Evolutionary conservation across 2,797 vertebrate species (phyloP).

Genomic region (Paramormyrops hopkinsi): DNA sequence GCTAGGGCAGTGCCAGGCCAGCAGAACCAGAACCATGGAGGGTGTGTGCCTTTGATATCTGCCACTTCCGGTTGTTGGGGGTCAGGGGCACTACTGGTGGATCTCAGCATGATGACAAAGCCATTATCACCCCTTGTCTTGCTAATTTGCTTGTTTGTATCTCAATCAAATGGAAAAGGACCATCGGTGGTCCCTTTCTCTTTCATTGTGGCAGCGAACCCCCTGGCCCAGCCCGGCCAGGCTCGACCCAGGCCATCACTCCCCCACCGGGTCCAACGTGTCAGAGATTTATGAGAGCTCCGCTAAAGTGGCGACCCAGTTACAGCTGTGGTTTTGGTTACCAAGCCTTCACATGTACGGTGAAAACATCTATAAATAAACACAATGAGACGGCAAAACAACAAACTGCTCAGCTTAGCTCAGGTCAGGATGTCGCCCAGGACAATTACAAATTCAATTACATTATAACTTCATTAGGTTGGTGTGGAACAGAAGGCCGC

Average conservation of each 20-base stretch:
- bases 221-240: not conserved
- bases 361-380: not conserved
- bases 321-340: not conserved
- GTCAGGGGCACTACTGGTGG: slow-evolving; percentile 32
- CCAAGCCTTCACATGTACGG: not conserved
- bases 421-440: not conserved
- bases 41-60: not conserved
- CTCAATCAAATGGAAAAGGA: slow-evolving; percentile 64
- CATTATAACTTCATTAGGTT: not conserved
- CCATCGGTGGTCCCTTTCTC: slow-evolving; percentile 64
- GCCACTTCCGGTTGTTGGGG: not conserved
- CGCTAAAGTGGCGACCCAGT: not conserved
- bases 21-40: not conserved
- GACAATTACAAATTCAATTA: not conserved
- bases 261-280: not conserved
- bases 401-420: not conserved
- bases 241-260: slow-evolving; percentile 23
- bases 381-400: not conserved
- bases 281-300: not conserved
- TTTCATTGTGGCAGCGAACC: slow-evolving; percentile 69
- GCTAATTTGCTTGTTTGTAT: slow-evolving; percentile 71
- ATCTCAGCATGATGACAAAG: slow-evolving; percentile 50
- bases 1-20: not conserved
- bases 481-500: not conserved
- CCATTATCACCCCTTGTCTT: slow-evolving; percentile 71